Conservation (phyloP, 1,140 invertebrate genomes). For the Whitmania pigra region DNA sequence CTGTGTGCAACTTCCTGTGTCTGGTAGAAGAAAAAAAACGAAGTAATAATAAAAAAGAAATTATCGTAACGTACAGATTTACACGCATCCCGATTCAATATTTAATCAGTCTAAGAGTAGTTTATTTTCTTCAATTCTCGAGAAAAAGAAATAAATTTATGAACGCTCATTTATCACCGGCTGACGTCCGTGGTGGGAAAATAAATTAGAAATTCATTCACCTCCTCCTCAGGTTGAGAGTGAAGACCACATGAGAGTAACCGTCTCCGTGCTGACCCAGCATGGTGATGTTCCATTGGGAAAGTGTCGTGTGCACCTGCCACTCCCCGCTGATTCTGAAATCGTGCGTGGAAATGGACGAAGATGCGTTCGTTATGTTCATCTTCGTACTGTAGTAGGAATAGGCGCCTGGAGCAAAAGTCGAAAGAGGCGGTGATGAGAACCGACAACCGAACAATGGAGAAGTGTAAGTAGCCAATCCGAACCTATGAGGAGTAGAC, state of each 20-base stretch:
- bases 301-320: slow-evolving; percentile 15
- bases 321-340: slow-evolving; percentile 22
- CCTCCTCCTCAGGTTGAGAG: neutral
- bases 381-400: slow-evolving; percentile 22
- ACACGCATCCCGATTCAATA: no score
- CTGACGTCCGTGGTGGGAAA: no score
- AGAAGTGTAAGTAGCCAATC: slow-evolving; percentile 53
- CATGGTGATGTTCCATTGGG: slow-evolving; percentile 21
- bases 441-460: slow-evolving; percentile 66
- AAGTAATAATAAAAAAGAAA: no score
- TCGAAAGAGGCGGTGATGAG: slow-evolving; percentile 59
- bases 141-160: no score
- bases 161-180: no score
- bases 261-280: slow-evolving; percentile 7
- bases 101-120: no score
- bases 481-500: slow-evolving; percentile 49
- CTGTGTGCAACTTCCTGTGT: no score
- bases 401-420: slow-evolving; percentile 49
- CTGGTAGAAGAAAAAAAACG: neutral
- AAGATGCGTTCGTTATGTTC: slow-evolving; percentile 23
- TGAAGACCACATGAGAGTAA: slow-evolving; percentile 20
- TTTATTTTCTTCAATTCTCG: no score
- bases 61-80: no score
- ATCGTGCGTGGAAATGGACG: slow-evolving; percentile 17
- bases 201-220: neutral